Conservation (phyloP, 2,888 invertebrate species). For the Podotricha telesiphe region DNA sequence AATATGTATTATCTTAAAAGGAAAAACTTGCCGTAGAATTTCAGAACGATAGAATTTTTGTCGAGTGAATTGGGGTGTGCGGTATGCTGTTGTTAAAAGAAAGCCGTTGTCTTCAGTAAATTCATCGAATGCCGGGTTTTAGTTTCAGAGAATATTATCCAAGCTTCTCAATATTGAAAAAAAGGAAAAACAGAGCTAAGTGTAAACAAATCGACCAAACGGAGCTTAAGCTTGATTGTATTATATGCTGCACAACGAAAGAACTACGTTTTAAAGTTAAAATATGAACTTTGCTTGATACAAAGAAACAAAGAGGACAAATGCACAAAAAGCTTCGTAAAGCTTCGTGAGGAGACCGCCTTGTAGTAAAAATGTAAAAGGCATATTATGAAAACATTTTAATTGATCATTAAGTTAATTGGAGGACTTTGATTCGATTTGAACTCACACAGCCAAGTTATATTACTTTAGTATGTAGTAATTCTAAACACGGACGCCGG, state of each 20-base stretch:
- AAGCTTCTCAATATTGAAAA: conserved; percentile 24
- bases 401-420: conserved; percentile 16
- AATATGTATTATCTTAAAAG: conserved; percentile 27
- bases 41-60: conserved; percentile 29
- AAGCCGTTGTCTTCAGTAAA: conserved; percentile 13
- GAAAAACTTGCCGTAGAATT: conserved; percentile 22
- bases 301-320: conserved; percentile 40
- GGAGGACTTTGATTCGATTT: background rate
- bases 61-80: conserved; percentile 29
- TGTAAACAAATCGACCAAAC: conserved; percentile 38
- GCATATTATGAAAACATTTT: conserved; percentile 14
- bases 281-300: conserved; percentile 36
- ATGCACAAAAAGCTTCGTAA: conserved; percentile 39
- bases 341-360: conserved; percentile 26
- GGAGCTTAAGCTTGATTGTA: conserved; percentile 23
- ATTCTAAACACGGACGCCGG: conserved; percentile 35
- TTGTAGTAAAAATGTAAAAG: conserved; percentile 22
- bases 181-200: conserved; percentile 30
- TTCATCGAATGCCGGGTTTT: conserved; percentile 17
- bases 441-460: conserved; percentile 21
- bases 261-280: conserved; percentile 29
- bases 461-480: conserved; percentile 18
- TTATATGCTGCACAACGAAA: conserved; percentile 25
- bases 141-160: conserved; percentile 3
- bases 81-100: conserved; percentile 23